phyloP scores from a whole-genome alignment of 1,140 invertebrate species.

The Anoplolepis gracilipes region DNA sequence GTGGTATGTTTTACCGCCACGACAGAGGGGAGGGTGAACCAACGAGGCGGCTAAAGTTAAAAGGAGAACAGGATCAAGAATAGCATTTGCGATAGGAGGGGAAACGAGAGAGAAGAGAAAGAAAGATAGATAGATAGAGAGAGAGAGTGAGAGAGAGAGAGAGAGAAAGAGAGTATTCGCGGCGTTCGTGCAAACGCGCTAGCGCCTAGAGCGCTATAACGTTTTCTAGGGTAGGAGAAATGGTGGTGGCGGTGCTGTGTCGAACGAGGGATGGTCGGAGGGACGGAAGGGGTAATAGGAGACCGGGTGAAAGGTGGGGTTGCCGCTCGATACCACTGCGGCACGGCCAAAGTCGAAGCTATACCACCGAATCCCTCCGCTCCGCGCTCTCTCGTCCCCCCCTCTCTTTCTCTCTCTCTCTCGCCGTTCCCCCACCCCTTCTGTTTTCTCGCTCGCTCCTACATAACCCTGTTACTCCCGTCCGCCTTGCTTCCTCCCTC shows the following conservation, averaged over 20 bases:
- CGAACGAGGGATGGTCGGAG: constrained; percentile 51
- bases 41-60: constrained; percentile 59
- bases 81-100: background rate
- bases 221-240: constrained; percentile 64
- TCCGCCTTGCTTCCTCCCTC: constrained; percentile 31
- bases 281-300: constrained; percentile 47
- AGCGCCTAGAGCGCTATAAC: constrained; percentile 74
- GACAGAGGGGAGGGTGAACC: background rate
- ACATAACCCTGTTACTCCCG: constrained; percentile 32
- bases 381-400: background rate
- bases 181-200: constrained; percentile 67
- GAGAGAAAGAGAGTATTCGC: constrained; percentile 49
- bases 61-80: constrained; percentile 37
- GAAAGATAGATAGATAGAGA: too few species aligned
- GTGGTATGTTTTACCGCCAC: constrained; percentile 38
- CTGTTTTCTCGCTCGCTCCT: constrained; percentile 50
- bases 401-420: constrained; percentile 42
- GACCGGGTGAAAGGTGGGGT: constrained; percentile 75
- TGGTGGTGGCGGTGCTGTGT: constrained; percentile 68
- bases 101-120: background rate
- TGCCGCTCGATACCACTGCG: constrained; percentile 85
- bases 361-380: constrained; percentile 67
- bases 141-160: background rate
- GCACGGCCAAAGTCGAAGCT: constrained; percentile 84
- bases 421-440: constrained; percentile 14